Evolutionary conservation across 2,797 vertebrate genomes (phyloP).

Genomic region (Artibeus jamaicensis): DNA sequence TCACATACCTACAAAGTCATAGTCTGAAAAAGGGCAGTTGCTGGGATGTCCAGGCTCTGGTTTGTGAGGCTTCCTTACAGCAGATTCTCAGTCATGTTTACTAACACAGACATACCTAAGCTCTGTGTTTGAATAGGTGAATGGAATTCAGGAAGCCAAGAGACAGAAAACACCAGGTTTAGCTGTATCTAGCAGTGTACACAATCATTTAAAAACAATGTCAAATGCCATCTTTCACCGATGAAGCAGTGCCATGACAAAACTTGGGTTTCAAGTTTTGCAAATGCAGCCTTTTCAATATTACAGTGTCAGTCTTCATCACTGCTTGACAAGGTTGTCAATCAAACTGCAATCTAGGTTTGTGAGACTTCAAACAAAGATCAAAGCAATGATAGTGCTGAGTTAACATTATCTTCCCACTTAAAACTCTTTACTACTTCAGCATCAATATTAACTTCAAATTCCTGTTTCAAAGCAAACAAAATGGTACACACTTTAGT

Average conservation of each 20-base stretch:
- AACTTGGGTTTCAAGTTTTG: slow-evolving; percentile 79
- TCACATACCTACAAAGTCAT: background rate
- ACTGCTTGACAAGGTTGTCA: slow-evolving; percentile 84
- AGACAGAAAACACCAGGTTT: background rate
- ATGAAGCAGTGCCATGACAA: slow-evolving; percentile 84
- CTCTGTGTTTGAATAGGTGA: background rate
- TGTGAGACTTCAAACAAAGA: slow-evolving; percentile 83
- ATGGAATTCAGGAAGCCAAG: background rate
- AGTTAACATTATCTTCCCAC: slow-evolving; percentile 82
- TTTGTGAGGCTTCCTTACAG: background rate
- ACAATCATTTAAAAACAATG: slow-evolving; percentile 75
- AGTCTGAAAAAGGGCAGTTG: background rate
- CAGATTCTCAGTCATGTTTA: background rate
- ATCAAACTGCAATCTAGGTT: slow-evolving; percentile 84
- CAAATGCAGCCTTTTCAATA: slow-evolving; percentile 84
- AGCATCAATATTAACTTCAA: slow-evolving; percentile 80
- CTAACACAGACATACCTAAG: background rate
- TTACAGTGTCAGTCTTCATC: slow-evolving; percentile 86
- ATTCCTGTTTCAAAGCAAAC: slow-evolving; percentile 72
- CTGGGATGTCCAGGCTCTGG: background rate
- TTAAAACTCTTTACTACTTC: slow-evolving; percentile 70
- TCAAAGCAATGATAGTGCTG: slow-evolving; percentile 86
- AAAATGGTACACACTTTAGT: slow-evolving; percentile 62
- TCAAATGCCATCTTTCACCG: slow-evolving; percentile 81
- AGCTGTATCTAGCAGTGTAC: slow-evolving; percentile 45